A percentile compares a stretch with the other conserved stretches of the same genome.
These are phyloP conservation scores for Scatophagus argus DNA, from an alignment of 2,113 vertebrate genomes.

Conservation along the genomic window DNA sequence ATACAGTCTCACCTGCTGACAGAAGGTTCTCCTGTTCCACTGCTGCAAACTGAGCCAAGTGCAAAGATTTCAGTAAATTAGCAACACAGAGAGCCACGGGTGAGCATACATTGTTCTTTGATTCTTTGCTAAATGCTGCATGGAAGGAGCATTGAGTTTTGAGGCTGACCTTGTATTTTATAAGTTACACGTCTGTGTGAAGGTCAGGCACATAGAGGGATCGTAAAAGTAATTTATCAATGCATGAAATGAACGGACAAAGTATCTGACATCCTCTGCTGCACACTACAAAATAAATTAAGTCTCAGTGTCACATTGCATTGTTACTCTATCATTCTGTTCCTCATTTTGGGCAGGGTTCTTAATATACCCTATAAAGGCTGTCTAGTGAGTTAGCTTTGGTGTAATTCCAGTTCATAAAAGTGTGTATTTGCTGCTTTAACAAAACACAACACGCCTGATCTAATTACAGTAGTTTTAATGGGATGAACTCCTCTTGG, in stretches of 20 bases:
- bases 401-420: constrained; percentile 28
- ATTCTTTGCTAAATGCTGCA: constrained; percentile 22
- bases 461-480: constrained; percentile 58
- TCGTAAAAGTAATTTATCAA: constrained; percentile 51
- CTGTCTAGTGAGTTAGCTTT: constrained; percentile 15
- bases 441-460: constrained; percentile 43
- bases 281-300: constrained; percentile 51
- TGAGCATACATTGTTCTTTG: constrained; percentile 27
- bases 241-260: constrained; percentile 32
- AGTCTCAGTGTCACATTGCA: constrained; percentile 20
- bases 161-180: constrained; percentile 39
- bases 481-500: constrained; percentile 48
- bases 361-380: constrained; percentile 41
- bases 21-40: constrained; percentile 23
- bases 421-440: constrained; percentile 43
- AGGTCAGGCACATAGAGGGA: constrained; percentile 52
- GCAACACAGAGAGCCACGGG: constrained; percentile 2
- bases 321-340: constrained; percentile 47
- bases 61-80: constrained; percentile 52
- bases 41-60: constrained; percentile 41
- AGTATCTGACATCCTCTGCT: constrained; percentile 35
- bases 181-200: constrained; percentile 22
- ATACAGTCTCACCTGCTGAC: constrained; percentile 43
- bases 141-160: constrained; percentile 17
- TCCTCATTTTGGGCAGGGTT: constrained; percentile 18